A percentile compares a stretch with the other conserved stretches of the same genome.
These are phyloP conservation scores for Psophia crepitans DNA, from an alignment of 2,113 vertebrate species.

Conservation along the genomic window DNA sequence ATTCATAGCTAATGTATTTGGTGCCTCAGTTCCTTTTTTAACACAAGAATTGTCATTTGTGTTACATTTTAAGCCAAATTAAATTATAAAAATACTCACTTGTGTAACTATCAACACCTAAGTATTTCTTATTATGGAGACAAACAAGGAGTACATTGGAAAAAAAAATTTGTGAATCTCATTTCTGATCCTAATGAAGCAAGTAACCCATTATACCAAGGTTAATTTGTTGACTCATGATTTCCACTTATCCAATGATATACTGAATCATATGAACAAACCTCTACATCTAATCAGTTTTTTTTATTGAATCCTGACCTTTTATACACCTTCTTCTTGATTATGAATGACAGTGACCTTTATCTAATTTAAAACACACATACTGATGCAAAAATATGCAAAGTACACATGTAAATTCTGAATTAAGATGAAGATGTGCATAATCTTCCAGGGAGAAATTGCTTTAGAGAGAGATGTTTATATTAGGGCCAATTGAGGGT, in stretches of 20 bases:
- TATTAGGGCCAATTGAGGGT: slow-evolving; percentile 55
- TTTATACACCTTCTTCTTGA: slow-evolving; percentile 82
- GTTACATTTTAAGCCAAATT: slow-evolving; percentile 42
- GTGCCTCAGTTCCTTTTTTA: slow-evolving; percentile 22
- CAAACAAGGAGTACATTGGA: slow-evolving; percentile 44
- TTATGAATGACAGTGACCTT: slow-evolving; percentile 87
- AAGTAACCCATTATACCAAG: slow-evolving; percentile 68
- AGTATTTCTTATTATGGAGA: not conserved
- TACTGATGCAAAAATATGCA: slow-evolving; percentile 83
- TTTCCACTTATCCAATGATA: slow-evolving; percentile 77
- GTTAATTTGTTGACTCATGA: slow-evolving; percentile 79
- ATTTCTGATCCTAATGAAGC: slow-evolving; percentile 67
- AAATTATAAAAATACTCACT: slow-evolving; percentile 45
- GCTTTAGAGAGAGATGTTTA: slow-evolving; percentile 64
- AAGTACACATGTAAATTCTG: slow-evolving; percentile 81
- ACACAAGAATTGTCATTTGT: slow-evolving; percentile 38
- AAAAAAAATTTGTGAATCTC: slow-evolving; percentile 38
- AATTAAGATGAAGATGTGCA: slow-evolving; percentile 75
- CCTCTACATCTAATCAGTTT: slow-evolving; percentile 78
- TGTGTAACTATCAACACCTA: not conserved
- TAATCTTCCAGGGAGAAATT: slow-evolving; percentile 67
- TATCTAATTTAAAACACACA: slow-evolving; percentile 80
- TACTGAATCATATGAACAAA: slow-evolving; percentile 75
- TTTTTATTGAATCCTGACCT: slow-evolving; percentile 82
- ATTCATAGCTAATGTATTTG: not conserved